Percentiles rank a stretch among this genome's conserved stretches.
Evolutionary conservation across 2,113 vertebrate genomes (phyloP).

Genomic region (Phylloscopus whistleri): DNA sequence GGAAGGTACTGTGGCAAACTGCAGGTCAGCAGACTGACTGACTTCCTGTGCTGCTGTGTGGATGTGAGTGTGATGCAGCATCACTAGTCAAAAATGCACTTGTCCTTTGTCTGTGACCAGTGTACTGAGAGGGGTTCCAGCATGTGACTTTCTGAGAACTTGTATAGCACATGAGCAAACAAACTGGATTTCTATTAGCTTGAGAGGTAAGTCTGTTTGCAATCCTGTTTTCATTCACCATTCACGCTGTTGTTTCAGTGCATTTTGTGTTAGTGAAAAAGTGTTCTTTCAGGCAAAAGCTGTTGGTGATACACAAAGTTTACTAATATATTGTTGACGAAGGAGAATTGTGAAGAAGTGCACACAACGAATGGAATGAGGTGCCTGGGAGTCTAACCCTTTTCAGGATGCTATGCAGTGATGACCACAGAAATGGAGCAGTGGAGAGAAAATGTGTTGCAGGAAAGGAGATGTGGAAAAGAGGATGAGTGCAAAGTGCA

Average conservation of each 20-base stretch:
- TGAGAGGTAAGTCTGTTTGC: background rate
- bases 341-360: background rate
- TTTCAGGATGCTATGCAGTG: background rate
- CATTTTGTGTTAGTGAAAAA: background rate
- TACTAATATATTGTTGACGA: background rate
- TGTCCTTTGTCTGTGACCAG: background rate
- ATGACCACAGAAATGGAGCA: background rate
- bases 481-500: background rate
- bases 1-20: background rate
- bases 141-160: background rate
- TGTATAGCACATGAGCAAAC: background rate
- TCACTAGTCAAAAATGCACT: background rate
- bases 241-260: background rate
- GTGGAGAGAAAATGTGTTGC: background rate
- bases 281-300: background rate
- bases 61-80: background rate
- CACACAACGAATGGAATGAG: background rate
- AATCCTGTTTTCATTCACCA: background rate
- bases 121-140: background rate
- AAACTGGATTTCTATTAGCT: background rate
- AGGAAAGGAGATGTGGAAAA: background rate
- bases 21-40: background rate
- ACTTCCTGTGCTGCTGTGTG: background rate
- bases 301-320: rapidly evolving
- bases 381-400: background rate